phyloP scores from a whole-genome alignment of 2,797 vertebrate genomes.

The Clarias laeviceps region DNA sequence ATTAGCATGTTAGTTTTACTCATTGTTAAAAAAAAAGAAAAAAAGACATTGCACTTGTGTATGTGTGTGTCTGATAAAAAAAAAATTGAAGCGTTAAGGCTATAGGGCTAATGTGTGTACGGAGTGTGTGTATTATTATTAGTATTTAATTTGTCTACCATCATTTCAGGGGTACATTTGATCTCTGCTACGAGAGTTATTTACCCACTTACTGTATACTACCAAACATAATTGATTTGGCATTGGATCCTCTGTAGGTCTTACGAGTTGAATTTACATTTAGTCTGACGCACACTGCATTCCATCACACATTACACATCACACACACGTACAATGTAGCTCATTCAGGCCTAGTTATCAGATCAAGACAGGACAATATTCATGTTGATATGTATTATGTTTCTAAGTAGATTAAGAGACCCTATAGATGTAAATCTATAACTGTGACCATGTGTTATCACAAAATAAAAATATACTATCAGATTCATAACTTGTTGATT shows the following conservation, averaged over 20 bases:
- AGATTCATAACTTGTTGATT: slow-evolving; percentile 42
- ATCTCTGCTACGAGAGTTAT: slow-evolving; percentile 70
- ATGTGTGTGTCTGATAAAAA: slow-evolving; percentile 65
- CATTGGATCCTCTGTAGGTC: slow-evolving; percentile 64
- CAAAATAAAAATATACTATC: slow-evolving; percentile 88
- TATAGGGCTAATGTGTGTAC: slow-evolving; percentile 73
- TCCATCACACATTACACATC: slow-evolving; percentile 66
- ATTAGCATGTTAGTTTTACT: slow-evolving; percentile 74
- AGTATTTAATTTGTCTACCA: slow-evolving; percentile 73
- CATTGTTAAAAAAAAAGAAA: slow-evolving; percentile 66
- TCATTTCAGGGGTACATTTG: slow-evolving; percentile 72
- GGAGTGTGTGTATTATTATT: slow-evolving; percentile 84
- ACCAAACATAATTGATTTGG: slow-evolving; percentile 72
- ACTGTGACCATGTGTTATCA: slow-evolving; percentile 92
- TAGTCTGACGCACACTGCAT: slow-evolving; percentile 59
- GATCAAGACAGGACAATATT: slow-evolving; percentile 77
- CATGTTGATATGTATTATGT: slow-evolving; percentile 88
- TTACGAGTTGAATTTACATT: slow-evolving; percentile 64
- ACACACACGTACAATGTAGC: slow-evolving; percentile 73
- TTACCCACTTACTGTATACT: slow-evolving; percentile 69
- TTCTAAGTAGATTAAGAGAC: slow-evolving; percentile 84
- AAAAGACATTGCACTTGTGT: slow-evolving; percentile 72
- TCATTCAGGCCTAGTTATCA: slow-evolving; percentile 70
- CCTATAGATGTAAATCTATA: slow-evolving; percentile 88
- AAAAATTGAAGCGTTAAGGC: slow-evolving; percentile 49